Percentiles rank a stretch among this genome's conserved stretches.
Evolutionary conservation across 2,888 invertebrate species (phyloP).

Genomic region (Drosophila suboccidentalis): DNA sequence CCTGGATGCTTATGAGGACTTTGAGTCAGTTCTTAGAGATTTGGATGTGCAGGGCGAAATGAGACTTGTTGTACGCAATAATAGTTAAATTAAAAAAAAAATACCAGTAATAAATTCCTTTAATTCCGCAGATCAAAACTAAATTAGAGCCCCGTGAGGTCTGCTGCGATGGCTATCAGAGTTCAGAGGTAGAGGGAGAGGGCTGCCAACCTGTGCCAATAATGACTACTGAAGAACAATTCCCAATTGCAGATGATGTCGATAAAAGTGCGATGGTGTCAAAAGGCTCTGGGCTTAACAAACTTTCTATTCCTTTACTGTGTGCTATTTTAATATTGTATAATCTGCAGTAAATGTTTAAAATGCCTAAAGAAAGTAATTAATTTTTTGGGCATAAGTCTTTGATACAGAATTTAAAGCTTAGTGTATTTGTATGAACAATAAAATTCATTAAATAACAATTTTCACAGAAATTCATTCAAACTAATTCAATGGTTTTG

Average conservation of each 20-base stretch:
- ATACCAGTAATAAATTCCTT: too few relatives aligned
- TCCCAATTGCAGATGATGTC: background rate
- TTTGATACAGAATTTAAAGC: background rate
- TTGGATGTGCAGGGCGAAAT: constrained; percentile 29
- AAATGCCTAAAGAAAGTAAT: background rate
- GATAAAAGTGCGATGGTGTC: background rate
- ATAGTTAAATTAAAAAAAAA: too few relatives aligned
- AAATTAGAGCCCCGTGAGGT: constrained; percentile 7
- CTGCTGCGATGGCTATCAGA: constrained; percentile 29
- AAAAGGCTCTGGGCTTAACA: background rate
- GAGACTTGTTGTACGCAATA: constrained; percentile 10
- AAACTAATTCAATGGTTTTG: background rate
- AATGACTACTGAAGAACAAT: background rate
- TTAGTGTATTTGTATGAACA: background rate
- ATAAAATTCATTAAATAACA: background rate
- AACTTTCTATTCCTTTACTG: background rate
- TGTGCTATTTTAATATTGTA: background rate
- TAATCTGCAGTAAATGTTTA: background rate
- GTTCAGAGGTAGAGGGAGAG: background rate
- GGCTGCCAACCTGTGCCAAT: constrained; percentile 24
- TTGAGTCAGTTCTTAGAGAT: background rate
- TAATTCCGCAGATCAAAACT: constrained; percentile 9
- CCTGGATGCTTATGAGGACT: background rate
- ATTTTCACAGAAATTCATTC: background rate
- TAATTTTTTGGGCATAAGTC: background rate